Evolutionary conservation across 2,888 invertebrate genomes (phyloP), one percentile per base, ranked within the genome.

Genomic region (Tenthredo livida): DNA sequence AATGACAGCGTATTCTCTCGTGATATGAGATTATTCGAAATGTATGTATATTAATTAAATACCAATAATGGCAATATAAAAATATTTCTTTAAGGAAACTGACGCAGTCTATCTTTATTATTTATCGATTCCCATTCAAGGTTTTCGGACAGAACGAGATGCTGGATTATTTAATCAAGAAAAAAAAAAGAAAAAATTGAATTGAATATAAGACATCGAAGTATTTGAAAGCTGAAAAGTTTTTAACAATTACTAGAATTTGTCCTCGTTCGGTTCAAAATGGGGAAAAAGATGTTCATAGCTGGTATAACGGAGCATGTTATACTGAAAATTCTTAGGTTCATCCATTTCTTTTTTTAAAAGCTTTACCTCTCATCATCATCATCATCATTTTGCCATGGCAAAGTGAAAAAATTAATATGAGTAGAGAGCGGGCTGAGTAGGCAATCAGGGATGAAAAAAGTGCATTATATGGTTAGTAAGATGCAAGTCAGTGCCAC

Each of bases 11-110:
- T 73, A 73, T 43, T 21, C n/a, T 77, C 54, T 77, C 29, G 29
- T 54, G 61, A 25, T 10, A 77, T 54, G 77, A n/a, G 54, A 54
- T n/a, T 29, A 77, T 77, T 50, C 6, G 12, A 29, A 77, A 77
- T 50, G 33, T 54, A 77, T 77, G 77, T 77, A 77, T 2, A 77
- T 2, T 47, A 77, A 77, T 77, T 54, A 10, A 54, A 29, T 12
- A 50, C 33, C 29, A 29, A 50, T 17, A 29, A 54, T 77, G 50
- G 77, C 54, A 77, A 77, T 77, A 77, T 77, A 54, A 77, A 77
- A 77, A 77, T 77, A 77, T 77, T 77, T 77, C 77, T 77, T 50
- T 77, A 77, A 77, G 77, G 50, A 77, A 54, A 77, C 72, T 43
- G 21, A 9, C 5, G n/a, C 21, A 73, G 17, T 77, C 50, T 54